Base-by-base conservation (phyloP, 2,797 vertebrate genomes). In the Arremon brunneinucha region DNA sequence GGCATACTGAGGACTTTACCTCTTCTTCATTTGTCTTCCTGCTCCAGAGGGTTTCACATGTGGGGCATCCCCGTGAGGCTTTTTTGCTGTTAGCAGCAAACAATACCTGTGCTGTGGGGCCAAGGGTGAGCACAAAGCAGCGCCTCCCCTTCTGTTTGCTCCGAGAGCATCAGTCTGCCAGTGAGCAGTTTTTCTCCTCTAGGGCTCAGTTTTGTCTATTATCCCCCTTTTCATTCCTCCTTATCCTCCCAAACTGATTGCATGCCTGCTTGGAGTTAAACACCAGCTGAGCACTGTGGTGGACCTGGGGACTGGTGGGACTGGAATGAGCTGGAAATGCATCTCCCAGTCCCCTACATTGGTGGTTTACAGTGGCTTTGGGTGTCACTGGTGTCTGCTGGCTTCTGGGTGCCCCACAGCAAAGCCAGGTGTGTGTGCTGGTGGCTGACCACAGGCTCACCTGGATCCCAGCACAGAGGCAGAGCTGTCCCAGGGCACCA, bases 301-400 rank as follows among this genome's bases (percentile, higher is more conserved):
- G 28, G 26, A 8, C 27, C 50, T 28, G 55, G 55, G n/a, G 69
- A 20, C 68, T 37, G 50, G 80, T 80, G 72, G 47, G 91, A 86
- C 64, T 74, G 87, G 81, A 60, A 44, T 37, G 65, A 64, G 44
- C 67, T 96, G 87, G 77, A 56, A 80, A n/a, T 27, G 8, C 22
- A n/a, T 70, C 30, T 71, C 49, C 53, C 44, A 82, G 44, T 46
- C 3, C 9, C 15, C 24, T 6, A 0, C 3, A 0, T 1, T 20
- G 39, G 9, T 41, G 53, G 8, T 41, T 78, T 41, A 37, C 53
- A 35, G 12, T 1, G 1, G 64, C 37, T 37, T 32, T 72, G 86
- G 59, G 10, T 26, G n/a, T 43, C 12, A 1, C 59, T 34, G 32
- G 4, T 4, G 3, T 35, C 19, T 1, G 0, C 35, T 63, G 47